These are phyloP conservation scores for Trogon surrucura DNA, from an alignment of 2,113 vertebrate genomes.

Conservation along the genomic window DNA sequence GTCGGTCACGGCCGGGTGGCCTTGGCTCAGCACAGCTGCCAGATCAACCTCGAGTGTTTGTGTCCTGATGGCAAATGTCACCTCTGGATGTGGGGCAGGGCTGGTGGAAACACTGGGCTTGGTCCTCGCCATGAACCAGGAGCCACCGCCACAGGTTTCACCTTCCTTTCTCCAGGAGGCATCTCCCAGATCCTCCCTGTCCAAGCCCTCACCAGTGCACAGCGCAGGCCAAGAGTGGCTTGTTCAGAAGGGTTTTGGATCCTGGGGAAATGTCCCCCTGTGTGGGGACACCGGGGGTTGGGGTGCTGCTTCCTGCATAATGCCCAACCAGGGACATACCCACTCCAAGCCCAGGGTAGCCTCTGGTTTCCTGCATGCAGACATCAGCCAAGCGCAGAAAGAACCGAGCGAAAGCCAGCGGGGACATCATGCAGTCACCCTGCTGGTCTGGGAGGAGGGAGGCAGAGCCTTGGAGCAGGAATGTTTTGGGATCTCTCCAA, in stretches of 20 bases:
- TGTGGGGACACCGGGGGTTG: no score
- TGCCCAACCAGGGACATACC: no score
- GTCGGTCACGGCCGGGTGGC: fast-evolving
- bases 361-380: no score
- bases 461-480: no score
- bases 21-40: neutral
- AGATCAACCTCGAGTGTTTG: fast-evolving
- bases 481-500: no score
- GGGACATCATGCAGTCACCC: no score
- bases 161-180: neutral
- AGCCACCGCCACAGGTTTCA: neutral
- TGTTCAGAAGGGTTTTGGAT: neutral
- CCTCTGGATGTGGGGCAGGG: fast-evolving
- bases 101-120: fast-evolving
- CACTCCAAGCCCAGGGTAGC: no score
- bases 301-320: no score
- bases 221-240: fast-evolving
- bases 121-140: fast-evolving
- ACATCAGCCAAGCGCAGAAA: no score
- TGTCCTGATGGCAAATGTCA: neutral
- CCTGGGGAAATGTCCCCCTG: neutral
- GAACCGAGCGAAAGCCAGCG: no score
- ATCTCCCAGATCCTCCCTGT: neutral
- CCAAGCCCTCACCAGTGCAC: fast-evolving
- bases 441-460: no score